Percentiles rank a stretch among this genome's conserved stretches.
phyloP scores from a whole-genome alignment of 1,140 invertebrate species.

The Apolygus lucorum region DNA sequence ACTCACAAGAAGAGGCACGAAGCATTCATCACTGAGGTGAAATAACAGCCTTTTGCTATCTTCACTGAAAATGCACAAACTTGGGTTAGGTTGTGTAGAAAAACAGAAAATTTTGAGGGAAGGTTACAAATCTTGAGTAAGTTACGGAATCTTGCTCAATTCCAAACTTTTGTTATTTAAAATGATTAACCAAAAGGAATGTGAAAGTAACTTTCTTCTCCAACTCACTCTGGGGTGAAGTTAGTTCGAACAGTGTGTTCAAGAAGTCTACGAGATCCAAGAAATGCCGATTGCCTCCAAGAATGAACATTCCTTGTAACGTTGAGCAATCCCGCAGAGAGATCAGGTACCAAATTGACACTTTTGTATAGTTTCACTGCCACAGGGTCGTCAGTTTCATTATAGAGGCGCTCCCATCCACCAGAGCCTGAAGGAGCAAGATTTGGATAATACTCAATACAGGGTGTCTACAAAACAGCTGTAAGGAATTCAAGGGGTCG shows the following conservation, averaged over 20 bases:
- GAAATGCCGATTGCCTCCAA: conserved; percentile 55
- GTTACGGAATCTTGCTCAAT: too few relatives aligned
- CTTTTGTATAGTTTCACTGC: conserved; percentile 51
- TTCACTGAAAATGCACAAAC: conserved; percentile 29
- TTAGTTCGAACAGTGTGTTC: conserved; percentile 59
- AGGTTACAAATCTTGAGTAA: too few relatives aligned
- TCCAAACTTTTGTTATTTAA: too few relatives aligned
- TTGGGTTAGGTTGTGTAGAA: too few relatives aligned
- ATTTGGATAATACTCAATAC: too few relatives aligned
- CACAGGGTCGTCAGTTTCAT: conserved; percentile 44
- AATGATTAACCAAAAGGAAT: too few relatives aligned
- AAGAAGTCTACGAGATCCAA: conserved; percentile 55
- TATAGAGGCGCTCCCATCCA: conserved; percentile 59
- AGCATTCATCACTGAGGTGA: conserved; percentile 60
- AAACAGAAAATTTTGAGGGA: too few relatives aligned
- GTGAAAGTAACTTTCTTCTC: not conserved
- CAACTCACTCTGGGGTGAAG: conserved; percentile 47
- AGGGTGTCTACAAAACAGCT: too few relatives aligned
- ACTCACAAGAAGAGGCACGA: conserved; percentile 55
- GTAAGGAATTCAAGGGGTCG: too few relatives aligned
- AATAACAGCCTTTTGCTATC: conserved; percentile 48
- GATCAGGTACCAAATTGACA: conserved; percentile 52
- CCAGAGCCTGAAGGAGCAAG: conserved; percentile 46
- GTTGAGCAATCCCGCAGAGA: conserved; percentile 55
- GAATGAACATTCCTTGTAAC: conserved; percentile 47